Percentiles rank a stretch among this genome's conserved stretches.
Conservation (phyloP, 2,113 vertebrate genomes). For the Peucedramus taeniatus region DNA sequence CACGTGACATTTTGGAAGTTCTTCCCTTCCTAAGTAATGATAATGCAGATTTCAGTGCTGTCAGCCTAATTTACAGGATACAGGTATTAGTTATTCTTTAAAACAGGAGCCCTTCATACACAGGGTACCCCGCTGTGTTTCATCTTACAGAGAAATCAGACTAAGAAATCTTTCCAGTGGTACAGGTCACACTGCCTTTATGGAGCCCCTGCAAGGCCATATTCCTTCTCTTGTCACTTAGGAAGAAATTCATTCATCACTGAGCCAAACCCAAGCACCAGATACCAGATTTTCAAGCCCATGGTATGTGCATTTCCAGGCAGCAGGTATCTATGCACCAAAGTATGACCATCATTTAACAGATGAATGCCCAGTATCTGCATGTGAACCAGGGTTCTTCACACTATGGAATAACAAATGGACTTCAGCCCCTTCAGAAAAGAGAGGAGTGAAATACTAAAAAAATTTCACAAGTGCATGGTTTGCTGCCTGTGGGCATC, state of each 20-base stretch:
- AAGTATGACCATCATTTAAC: background rate
- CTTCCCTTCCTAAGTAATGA: background rate
- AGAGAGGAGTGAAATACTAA: background rate
- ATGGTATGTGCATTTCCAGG: background rate
- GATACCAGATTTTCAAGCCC: background rate
- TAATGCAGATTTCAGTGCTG: background rate
- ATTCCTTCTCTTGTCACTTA: background rate
- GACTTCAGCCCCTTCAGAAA: background rate
- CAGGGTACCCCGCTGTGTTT: background rate
- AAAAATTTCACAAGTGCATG: background rate
- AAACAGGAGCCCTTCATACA: background rate
- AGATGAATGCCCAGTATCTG: background rate
- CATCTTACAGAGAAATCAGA: background rate
- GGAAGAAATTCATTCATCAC: background rate
- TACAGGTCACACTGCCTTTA: background rate
- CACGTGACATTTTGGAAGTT: background rate
- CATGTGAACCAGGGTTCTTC: accelerated
- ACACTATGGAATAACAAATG: background rate
- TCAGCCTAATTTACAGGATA: background rate
- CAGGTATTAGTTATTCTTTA: background rate
- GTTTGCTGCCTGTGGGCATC: background rate
- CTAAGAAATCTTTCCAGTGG: background rate
- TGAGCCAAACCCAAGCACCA: background rate
- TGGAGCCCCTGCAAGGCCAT: background rate
- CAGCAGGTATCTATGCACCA: background rate